Conservation (phyloP, 2,888 invertebrate species). For the Poecilus cupreus region DNA sequence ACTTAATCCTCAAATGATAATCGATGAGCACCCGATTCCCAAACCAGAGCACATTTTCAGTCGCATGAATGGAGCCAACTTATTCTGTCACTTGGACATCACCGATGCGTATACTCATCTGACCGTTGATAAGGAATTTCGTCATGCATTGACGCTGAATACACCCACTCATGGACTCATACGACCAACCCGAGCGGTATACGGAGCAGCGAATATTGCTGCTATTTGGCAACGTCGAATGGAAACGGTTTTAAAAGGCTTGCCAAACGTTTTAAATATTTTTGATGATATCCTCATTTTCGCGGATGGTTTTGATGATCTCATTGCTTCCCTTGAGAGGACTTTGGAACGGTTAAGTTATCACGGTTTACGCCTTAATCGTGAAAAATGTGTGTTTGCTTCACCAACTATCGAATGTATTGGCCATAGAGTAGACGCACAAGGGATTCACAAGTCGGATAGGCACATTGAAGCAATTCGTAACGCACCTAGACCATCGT, state of each 20-base stretch:
- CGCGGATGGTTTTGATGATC: neutral
- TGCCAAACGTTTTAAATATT: neutral
- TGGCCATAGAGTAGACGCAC: constrained; percentile 56
- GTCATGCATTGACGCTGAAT: too few species aligned
- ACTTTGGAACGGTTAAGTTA: neutral
- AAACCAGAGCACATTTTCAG: too few species aligned
- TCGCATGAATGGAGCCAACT: too few species aligned
- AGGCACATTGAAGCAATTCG: constrained; percentile 56
- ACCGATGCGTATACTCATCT: neutral
- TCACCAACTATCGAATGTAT: constrained; percentile 9
- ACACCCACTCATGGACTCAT: too few species aligned
- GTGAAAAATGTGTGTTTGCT: neutral
- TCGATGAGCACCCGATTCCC: too few species aligned
- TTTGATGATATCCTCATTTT: neutral
- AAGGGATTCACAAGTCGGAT: constrained; percentile 42
- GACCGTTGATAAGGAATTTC: too few species aligned
- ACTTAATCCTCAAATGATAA: too few species aligned
- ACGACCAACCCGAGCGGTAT: neutral
- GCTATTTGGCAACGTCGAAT: neutral
- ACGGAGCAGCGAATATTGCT: neutral
- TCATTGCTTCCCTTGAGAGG: neutral
- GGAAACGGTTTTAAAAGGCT: neutral
- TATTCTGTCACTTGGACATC: neutral
- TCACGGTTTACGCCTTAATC: neutral
- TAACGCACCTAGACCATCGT: constrained; percentile 56